A percentile compares a stretch with the other conserved stretches of the same genome.
Evolutionary conservation across 2,888 invertebrate species (phyloP).

Genomic region (Xanthia togata): DNA sequence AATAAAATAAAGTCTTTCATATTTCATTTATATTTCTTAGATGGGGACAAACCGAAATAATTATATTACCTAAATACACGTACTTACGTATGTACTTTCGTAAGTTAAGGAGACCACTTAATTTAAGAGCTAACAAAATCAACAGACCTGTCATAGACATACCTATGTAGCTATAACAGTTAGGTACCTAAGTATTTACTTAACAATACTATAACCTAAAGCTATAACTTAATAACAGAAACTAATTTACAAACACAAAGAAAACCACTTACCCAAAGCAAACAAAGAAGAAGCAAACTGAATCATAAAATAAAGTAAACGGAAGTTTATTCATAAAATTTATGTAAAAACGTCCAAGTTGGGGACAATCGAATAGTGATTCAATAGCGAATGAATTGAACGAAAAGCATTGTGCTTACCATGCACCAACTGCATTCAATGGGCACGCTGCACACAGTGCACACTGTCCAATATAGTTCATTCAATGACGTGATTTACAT

Average conservation of each 20-base stretch:
- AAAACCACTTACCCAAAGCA: constrained; percentile 34
- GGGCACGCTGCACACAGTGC: constrained; percentile 75
- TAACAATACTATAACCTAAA: constrained; percentile 12
- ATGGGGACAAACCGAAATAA: not conserved
- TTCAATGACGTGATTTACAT: constrained; percentile 86
- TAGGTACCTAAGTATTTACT: not conserved
- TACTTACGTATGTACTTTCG: not conserved
- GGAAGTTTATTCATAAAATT: constrained; percentile 71
- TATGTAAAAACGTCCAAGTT: constrained; percentile 78
- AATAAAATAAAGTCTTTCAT: not conserved
- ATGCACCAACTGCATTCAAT: constrained; percentile 83
- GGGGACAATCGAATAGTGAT: constrained; percentile 83
- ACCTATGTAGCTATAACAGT: not conserved
- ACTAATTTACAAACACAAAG: constrained; percentile 30
- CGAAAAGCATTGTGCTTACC: constrained; percentile 82
- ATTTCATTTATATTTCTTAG: not conserved
- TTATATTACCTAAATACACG: not conserved
- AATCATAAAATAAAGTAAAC: constrained; percentile 58
- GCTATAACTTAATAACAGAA: constrained; percentile 15
- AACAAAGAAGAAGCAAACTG: constrained; percentile 52
- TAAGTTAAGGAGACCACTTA: not conserved
- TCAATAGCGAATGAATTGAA: constrained; percentile 83
- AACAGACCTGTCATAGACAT: not conserved
- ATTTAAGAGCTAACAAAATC: constrained; percentile 2
- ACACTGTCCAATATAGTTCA: constrained; percentile 80